Conservation (phyloP, 2,888 invertebrate species). For the Brachylomia viminalis region DNA sequence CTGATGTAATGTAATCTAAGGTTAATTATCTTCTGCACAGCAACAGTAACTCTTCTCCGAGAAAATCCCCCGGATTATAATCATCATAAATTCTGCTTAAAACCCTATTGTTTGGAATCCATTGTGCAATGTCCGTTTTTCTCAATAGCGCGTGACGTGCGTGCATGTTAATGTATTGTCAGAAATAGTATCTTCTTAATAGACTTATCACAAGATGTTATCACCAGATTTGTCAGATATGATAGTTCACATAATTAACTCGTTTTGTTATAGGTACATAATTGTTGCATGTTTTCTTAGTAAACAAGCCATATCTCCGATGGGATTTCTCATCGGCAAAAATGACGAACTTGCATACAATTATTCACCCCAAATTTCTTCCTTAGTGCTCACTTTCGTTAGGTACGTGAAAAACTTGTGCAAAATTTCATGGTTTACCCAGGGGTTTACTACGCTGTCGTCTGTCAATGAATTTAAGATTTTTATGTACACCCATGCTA, state of each 20-base stretch:
- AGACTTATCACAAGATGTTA: background rate
- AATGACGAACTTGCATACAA: background rate
- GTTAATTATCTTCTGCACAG: background rate
- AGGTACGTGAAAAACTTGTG: no score
- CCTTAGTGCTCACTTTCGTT: no score
- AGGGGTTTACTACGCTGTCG: no score
- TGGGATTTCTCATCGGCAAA: background rate
- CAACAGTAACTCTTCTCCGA: background rate
- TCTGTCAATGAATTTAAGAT: no score
- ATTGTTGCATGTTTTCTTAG: conserved; percentile 2
- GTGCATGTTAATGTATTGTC: no score
- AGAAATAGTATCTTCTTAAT: conserved; percentile 14
- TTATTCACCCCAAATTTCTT: no score
- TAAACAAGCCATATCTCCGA: no score
- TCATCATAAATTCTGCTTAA: conserved; percentile 35
- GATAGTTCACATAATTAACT: conserved; percentile 11
- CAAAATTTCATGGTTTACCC: no score
- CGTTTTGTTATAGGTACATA: background rate
- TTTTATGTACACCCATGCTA: no score
- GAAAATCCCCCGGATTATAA: conserved; percentile 11
- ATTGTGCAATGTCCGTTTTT: conserved; percentile 26
- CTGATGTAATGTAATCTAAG: background rate
- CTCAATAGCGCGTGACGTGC: conserved; percentile 18
- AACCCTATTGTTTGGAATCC: conserved; percentile 21
- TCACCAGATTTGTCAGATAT: background rate